Evolutionary conservation across 2,113 vertebrate species (phyloP).

Genomic region (Muscicapa adusta): DNA sequence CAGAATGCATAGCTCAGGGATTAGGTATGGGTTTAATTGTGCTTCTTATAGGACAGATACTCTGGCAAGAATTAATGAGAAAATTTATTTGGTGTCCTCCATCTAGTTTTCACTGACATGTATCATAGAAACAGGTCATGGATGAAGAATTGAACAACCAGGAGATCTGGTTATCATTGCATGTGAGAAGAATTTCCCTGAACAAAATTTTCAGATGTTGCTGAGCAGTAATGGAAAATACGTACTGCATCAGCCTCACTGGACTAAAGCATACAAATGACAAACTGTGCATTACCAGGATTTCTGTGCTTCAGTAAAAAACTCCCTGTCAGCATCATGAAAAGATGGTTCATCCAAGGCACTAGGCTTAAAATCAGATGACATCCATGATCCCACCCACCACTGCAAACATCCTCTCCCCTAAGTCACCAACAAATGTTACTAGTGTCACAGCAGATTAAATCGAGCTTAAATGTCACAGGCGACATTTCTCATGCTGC

Average conservation of each 20-base stretch:
- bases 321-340: background rate
- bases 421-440: constrained; percentile 35
- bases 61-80: background rate
- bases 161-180: background rate
- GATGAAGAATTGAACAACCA: background rate
- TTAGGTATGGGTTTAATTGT: background rate
- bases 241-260: background rate
- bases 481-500: background rate
- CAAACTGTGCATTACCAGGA: background rate
- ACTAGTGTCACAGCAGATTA: constrained; percentile 28
- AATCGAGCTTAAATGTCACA: constrained; percentile 41
- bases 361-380: background rate
- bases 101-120: background rate
- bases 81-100: background rate
- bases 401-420: background rate
- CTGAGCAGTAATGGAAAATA: background rate
- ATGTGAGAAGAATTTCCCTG: background rate
- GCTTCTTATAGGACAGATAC: background rate
- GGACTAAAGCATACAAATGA: background rate
- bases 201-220: background rate
- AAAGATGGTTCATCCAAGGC: background rate
- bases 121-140: background rate
- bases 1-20: background rate
- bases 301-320: background rate
- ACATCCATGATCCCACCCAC: background rate